These are phyloP conservation scores for Xenotilapia longispinis DNA, from an alignment of 2,113 vertebrate species.

Conservation along the genomic window DNA sequence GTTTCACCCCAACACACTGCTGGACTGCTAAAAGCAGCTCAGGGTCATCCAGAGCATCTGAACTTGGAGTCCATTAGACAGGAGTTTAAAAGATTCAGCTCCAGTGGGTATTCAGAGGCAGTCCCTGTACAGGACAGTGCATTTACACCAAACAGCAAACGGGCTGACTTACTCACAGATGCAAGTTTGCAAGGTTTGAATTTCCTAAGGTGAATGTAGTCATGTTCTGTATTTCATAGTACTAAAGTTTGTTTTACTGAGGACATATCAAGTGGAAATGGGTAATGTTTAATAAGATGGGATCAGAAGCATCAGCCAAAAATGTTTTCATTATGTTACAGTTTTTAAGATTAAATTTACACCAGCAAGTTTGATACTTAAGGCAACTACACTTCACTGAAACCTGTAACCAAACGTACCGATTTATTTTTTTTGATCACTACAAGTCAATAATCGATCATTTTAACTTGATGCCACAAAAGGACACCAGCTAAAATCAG, in stretches of 20 bases:
- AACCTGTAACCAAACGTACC: background rate
- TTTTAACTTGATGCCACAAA: background rate
- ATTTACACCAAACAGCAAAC: background rate
- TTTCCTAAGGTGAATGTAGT: slow-evolving; percentile 35
- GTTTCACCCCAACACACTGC: background rate
- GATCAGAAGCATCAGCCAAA: background rate
- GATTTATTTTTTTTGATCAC: background rate
- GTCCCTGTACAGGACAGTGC: background rate
- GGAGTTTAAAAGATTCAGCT: background rate
- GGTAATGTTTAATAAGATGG: background rate
- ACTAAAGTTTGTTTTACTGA: slow-evolving; percentile 32
- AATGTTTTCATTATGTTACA: background rate
- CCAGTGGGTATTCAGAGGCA: background rate
- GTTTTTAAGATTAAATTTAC: background rate
- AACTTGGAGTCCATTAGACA: slow-evolving; percentile 12
- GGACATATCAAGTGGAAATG: background rate
- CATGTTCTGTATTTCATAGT: slow-evolving; percentile 5
- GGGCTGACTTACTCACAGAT: background rate
- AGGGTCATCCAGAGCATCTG: background rate
- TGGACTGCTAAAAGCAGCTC: background rate
- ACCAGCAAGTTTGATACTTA: background rate
- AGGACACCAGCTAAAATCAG: background rate
- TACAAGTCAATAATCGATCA: background rate
- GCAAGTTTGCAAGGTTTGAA: background rate
- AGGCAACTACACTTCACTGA: background rate